Conservation (phyloP, 1,140 invertebrate genomes). For the Ladona fulva region DNA sequence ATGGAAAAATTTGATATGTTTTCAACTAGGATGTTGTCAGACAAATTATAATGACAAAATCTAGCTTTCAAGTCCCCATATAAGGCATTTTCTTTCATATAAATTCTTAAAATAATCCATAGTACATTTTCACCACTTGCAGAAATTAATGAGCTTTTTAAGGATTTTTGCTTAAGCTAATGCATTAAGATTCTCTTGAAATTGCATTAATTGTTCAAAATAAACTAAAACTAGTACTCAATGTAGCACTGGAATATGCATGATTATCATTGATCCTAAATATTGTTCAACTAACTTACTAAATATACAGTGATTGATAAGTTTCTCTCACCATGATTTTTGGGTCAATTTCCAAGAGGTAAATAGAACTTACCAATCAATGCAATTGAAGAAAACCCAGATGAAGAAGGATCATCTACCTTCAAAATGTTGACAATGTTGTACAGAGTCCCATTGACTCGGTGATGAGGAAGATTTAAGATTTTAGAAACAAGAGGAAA, state of each 20-base stretch:
- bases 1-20: no score
- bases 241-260: not conserved
- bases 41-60: no score
- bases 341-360: not conserved
- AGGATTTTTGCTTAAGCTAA: no score
- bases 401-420: not conserved
- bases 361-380: not conserved
- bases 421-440: not conserved
- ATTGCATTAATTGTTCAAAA: no score
- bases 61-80: no score
- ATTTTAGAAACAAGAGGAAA: constrained; percentile 57
- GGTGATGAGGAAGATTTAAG: constrained; percentile 39
- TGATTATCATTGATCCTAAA: not conserved
- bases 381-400: not conserved
- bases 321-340: not conserved
- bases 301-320: not conserved
- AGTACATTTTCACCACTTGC: no score
- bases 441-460: constrained; percentile 40
- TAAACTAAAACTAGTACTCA: no score
- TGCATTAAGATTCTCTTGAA: no score
- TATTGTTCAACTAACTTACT: not conserved
- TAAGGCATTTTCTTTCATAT: no score
- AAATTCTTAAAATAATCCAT: no score
- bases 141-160: no score
- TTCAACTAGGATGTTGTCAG: no score